Evolutionary conservation across 1,140 invertebrate genomes (phyloP).

Genomic region (Meloidogyne exigua): DNA sequence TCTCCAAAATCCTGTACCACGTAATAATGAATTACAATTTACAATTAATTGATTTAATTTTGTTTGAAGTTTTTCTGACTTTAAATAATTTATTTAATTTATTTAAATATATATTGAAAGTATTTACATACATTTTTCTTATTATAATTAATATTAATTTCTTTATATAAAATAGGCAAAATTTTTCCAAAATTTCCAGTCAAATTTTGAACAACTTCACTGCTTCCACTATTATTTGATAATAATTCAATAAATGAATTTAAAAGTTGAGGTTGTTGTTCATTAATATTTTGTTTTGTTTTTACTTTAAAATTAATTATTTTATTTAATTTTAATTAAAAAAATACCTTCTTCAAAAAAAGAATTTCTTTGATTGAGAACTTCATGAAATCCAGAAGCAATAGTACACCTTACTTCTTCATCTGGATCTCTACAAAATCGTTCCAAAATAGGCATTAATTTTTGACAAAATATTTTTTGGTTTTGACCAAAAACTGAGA

Average conservation of each 20-base stretch:
- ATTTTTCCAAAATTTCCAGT: conserved; percentile 49
- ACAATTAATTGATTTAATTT: conserved; percentile 58
- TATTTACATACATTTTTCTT: background rate
- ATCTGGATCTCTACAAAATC: conserved; percentile 39
- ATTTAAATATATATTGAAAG: background rate
- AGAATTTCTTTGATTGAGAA: conserved; percentile 28
- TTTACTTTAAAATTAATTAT: background rate
- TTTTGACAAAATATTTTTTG: conserved; percentile 37
- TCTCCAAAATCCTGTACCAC: conserved; percentile 57
- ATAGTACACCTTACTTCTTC: conserved; percentile 50
- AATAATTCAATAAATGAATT: conserved; percentile 58
- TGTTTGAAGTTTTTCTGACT: conserved; percentile 4
- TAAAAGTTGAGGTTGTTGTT: conserved; percentile 40
- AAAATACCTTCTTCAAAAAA: background rate
- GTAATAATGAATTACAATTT: conserved; percentile 55
- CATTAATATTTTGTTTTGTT: background rate
- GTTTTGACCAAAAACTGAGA: conserved; percentile 32
- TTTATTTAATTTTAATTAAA: background rate
- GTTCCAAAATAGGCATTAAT: conserved; percentile 49
- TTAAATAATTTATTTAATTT: background rate
- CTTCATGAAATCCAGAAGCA: conserved; percentile 60
- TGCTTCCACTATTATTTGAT: conserved; percentile 46
- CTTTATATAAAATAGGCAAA: conserved; percentile 48
- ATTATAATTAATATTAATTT: conserved; percentile 16
- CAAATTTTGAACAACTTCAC: conserved; percentile 57